Conservation (phyloP, 1,140 invertebrate genomes). For the Steinernema khuongi region DNA sequence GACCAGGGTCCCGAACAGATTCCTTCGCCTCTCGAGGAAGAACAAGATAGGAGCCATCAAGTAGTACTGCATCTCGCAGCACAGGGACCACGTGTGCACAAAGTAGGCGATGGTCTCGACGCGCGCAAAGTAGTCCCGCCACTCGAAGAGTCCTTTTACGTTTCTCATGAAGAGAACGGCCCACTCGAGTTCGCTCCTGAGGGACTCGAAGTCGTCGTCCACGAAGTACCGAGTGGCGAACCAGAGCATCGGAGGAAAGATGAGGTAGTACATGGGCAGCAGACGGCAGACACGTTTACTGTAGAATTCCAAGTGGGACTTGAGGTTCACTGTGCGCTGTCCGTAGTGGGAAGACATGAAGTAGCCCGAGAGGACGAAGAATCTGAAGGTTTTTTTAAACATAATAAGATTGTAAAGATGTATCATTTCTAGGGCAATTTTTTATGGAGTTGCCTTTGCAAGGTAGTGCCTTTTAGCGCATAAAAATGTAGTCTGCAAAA, state of each 20-base stretch:
- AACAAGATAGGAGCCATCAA: slow-evolving; percentile 33
- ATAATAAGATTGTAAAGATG: background rate
- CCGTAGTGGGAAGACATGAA: slow-evolving; percentile 41
- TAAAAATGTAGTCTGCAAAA: no score
- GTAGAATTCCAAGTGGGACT: slow-evolving; percentile 31
- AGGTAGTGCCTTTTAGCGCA: no score
- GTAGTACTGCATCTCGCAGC: slow-evolving; percentile 48
- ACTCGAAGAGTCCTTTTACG: slow-evolving; percentile 27
- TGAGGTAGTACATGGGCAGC: slow-evolving; percentile 41
- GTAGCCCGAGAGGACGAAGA: slow-evolving; percentile 49
- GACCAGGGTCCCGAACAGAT: background rate
- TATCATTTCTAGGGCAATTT: no score
- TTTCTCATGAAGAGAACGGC: slow-evolving; percentile 31
- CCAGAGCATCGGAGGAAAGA: slow-evolving; percentile 23
- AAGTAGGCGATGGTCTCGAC: slow-evolving; percentile 24
- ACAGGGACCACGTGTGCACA: slow-evolving; percentile 43
- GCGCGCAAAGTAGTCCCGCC: slow-evolving; percentile 25
- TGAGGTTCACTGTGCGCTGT: background rate
- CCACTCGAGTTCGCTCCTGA: slow-evolving; percentile 27
- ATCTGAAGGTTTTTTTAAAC: slow-evolving; percentile 37
- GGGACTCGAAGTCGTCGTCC: slow-evolving; percentile 29
- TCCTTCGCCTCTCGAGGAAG: background rate
- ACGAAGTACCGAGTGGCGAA: background rate
- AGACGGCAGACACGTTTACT: slow-evolving; percentile 40
- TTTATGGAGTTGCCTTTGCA: no score